A percentile compares a stretch with the other conserved stretches of the same genome.
Conservation (phyloP, 2,797 vertebrate genomes). For the Tenualosa thibaudeaui region DNA sequence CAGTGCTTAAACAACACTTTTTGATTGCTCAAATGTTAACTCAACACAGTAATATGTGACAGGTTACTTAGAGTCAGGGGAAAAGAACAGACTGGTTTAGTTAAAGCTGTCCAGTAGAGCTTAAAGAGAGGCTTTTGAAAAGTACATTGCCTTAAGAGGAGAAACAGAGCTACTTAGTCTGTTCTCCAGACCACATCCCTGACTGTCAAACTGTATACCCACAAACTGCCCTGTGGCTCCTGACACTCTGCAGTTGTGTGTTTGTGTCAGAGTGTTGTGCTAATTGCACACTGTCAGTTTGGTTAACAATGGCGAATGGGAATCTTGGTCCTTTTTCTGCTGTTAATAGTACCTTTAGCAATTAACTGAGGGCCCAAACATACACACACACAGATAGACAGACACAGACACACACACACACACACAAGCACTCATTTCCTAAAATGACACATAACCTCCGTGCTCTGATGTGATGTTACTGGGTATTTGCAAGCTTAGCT, state of each 20-base stretch:
- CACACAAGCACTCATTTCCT: neutral
- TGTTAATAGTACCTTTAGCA: neutral
- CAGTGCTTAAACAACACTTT: neutral
- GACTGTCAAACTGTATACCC: neutral
- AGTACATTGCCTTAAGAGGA: neutral
- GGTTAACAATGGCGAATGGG: neutral
- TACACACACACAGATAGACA: neutral
- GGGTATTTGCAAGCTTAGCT: neutral
- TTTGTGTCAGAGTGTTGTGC: neutral
- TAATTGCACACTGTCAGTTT: neutral
- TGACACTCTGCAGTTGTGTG: neutral
- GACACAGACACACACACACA: conserved; percentile 4
- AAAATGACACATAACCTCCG: neutral
- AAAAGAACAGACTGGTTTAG: neutral
- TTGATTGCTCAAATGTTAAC: neutral
- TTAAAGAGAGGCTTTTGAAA: neutral
- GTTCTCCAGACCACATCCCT: neutral
- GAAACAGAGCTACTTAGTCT: neutral
- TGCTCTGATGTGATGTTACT: neutral
- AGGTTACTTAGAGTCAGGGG: neutral
- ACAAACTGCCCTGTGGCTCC: neutral
- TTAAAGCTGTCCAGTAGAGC: neutral
- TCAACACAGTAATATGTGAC: neutral
- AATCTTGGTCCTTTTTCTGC: neutral
- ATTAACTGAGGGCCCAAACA: neutral